Evolutionary conservation across 1,140 invertebrate species (phyloP).

Genomic region (Vanessa tameamea): DNA sequence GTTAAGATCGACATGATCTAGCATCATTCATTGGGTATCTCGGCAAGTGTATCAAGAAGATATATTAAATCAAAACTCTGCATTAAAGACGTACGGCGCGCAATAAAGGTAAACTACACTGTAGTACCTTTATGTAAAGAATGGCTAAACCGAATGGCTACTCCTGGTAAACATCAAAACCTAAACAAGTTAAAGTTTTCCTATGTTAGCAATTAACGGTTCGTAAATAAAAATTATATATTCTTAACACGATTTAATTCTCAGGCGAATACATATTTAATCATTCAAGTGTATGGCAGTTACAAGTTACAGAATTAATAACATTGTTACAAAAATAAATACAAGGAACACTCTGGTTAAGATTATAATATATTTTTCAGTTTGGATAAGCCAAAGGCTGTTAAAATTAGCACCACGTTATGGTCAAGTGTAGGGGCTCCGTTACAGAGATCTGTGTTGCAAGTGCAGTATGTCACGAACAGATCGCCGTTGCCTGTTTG

Average conservation of each 20-base stretch:
- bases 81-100: too few species aligned
- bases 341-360: slow-evolving; percentile 7
- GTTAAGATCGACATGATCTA: too few species aligned
- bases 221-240: background rate
- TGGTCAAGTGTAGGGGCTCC: slow-evolving; percentile 52
- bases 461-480: slow-evolving; percentile 87
- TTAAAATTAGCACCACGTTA: slow-evolving; percentile 40
- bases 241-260: slow-evolving; percentile 7
- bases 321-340: slow-evolving; percentile 30
- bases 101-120: too few species aligned
- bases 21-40: too few species aligned
- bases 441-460: slow-evolving; percentile 88
- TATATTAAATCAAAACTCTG: too few species aligned
- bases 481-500: slow-evolving; percentile 88
- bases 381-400: background rate
- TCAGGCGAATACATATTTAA: background rate
- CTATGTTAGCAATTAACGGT: background rate
- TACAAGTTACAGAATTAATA: slow-evolving; percentile 23
- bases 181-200: too few species aligned
- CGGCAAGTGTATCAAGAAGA: too few species aligned
- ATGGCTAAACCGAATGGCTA: too few species aligned
- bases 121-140: too few species aligned
- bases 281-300: slow-evolving; percentile 28
- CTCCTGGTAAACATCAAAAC: too few species aligned
- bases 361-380: slow-evolving; percentile 28